phyloP scores from a whole-genome alignment of 2,113 vertebrate species.

The Dicrurus megarhynchus region DNA sequence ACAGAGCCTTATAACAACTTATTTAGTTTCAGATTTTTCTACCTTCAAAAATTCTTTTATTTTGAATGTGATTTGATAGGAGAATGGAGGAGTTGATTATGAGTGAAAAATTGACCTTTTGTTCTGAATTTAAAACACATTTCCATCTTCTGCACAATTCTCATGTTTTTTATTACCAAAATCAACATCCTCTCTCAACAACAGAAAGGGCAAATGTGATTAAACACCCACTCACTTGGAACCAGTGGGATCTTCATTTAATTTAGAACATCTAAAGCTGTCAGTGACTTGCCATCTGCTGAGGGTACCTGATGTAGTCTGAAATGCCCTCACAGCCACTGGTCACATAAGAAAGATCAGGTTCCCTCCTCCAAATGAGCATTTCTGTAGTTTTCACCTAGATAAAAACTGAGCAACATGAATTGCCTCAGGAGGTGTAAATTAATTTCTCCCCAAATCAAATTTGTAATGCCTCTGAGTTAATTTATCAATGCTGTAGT shows the following conservation, averaged over 20 bases:
- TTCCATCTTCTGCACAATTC: background rate
- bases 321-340: background rate
- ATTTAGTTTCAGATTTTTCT: background rate
- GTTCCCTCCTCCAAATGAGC: background rate
- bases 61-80: background rate
- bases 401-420: background rate
- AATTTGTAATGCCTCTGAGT: background rate
- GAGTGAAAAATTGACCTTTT: background rate
- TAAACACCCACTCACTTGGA: constrained; percentile 46
- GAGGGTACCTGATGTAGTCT: background rate
- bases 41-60: background rate
- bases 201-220: constrained; percentile 8
- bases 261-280: constrained; percentile 31
- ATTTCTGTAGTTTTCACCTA: background rate
- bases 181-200: constrained; percentile 23
- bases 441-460: background rate
- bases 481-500: background rate
- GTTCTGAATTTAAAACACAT: constrained; percentile 16
- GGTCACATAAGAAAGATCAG: background rate
- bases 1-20: background rate
- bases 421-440: background rate
- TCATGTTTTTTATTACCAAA: constrained; percentile 5
- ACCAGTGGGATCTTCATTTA: constrained; percentile 43
- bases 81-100: background rate
- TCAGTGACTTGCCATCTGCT: constrained; percentile 40